These are phyloP conservation scores for Channallabes apus DNA, from an alignment of 2,797 vertebrate species.

Conservation along the genomic window DNA sequence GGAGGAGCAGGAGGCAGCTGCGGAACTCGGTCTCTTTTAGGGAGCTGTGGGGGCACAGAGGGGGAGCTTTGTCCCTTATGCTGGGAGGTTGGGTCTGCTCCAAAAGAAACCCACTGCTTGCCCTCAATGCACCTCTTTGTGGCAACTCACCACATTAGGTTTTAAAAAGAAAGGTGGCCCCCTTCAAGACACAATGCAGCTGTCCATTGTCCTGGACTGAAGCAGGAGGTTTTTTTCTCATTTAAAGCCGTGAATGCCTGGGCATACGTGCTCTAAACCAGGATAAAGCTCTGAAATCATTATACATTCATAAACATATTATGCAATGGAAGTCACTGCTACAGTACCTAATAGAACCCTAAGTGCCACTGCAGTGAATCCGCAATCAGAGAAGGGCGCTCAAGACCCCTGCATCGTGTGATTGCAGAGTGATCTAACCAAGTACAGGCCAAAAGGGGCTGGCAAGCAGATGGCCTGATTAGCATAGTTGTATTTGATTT, in stretches of 20 bases:
- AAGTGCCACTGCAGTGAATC: constrained; percentile 64
- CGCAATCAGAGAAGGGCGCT: constrained; percentile 59
- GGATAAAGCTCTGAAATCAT: constrained; percentile 64
- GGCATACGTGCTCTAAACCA: constrained; percentile 37
- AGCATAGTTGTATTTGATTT: constrained; percentile 52
- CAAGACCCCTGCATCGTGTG: constrained; percentile 34
- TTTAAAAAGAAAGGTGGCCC: constrained; percentile 62
- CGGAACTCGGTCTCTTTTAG: constrained; percentile 68
- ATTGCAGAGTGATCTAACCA: constrained; percentile 30
- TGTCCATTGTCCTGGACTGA: constrained; percentile 51
- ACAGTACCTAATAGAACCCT: constrained; percentile 58
- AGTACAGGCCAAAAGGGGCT: constrained; percentile 33
- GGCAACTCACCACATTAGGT: constrained; percentile 64
- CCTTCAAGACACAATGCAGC: constrained; percentile 57
- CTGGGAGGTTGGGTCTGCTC: constrained; percentile 63
- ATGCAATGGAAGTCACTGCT: constrained; percentile 57
- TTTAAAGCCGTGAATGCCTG: constrained; percentile 59
- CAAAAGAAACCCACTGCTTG: constrained; percentile 54
- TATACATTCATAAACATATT: constrained; percentile 66
- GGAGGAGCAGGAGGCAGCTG: constrained; percentile 72
- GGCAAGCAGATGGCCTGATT: constrained; percentile 54
- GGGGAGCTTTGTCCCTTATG: constrained; percentile 72
- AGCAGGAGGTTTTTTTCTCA: constrained; percentile 55
- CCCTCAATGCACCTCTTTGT: constrained; percentile 70
- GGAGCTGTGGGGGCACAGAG: constrained; percentile 67